Evolutionary conservation across 2,797 vertebrate species (phyloP).

Genomic region (Odontamblyopus rebecca): DNA sequence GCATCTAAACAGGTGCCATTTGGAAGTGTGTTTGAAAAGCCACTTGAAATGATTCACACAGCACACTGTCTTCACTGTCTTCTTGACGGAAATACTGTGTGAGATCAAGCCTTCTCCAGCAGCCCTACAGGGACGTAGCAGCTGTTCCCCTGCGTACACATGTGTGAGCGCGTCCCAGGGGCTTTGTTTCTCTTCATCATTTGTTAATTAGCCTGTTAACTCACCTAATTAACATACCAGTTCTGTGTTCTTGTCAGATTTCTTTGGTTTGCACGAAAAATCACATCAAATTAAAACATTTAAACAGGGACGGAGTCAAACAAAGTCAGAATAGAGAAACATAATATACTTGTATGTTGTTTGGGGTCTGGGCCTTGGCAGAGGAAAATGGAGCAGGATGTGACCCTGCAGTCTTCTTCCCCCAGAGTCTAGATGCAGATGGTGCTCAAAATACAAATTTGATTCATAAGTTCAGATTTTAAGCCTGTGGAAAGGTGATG

Average conservation of each 20-base stretch:
- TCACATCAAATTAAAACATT: too few relatives aligned
- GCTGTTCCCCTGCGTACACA: slow-evolving; percentile 41
- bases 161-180: slow-evolving; percentile 38
- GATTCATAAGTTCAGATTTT: too few relatives aligned
- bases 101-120: slow-evolving; percentile 44
- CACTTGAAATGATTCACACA: not conserved
- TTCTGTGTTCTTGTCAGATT: slow-evolving; percentile 48
- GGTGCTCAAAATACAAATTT: too few relatives aligned
- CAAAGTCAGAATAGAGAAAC: too few relatives aligned
- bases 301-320: too few relatives aligned
- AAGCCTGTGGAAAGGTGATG: too few relatives aligned
- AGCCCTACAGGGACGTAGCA: slow-evolving; percentile 45
- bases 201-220: slow-evolving; percentile 71
- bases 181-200: slow-evolving; percentile 68
- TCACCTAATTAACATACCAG: slow-evolving; percentile 66
- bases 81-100: slow-evolving; percentile 10
- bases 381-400: not conserved
- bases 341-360: too few relatives aligned
- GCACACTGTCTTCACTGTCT: not conserved
- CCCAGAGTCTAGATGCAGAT: not conserved
- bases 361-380: too few relatives aligned
- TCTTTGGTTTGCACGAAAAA: too few relatives aligned
- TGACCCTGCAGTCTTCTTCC: not conserved
- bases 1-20: not conserved
- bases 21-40: not conserved